Percentiles rank a stretch among this genome's conserved stretches.
Evolutionary conservation across 2,888 invertebrate genomes (phyloP).

Genomic region (Tenthredo distinguenda): DNA sequence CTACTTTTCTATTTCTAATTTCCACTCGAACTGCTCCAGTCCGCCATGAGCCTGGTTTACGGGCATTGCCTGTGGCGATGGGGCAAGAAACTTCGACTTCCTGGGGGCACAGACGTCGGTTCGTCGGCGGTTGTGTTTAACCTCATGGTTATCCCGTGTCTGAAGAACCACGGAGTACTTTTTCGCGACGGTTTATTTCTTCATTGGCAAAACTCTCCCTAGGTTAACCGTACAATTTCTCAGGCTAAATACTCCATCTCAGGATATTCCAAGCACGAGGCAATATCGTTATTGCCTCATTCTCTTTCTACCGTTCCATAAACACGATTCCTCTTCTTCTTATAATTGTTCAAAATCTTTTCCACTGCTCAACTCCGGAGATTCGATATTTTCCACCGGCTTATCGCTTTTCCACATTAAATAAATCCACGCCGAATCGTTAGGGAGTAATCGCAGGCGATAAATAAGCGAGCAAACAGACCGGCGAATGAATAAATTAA

Average conservation of each 20-base stretch:
- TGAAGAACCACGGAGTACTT: conserved; percentile 12
- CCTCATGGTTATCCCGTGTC: background rate
- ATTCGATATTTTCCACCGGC: background rate
- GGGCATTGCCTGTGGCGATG: background rate
- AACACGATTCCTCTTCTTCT: background rate
- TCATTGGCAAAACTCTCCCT: background rate
- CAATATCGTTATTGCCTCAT: conserved; percentile 25
- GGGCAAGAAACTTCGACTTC: conserved; percentile 36
- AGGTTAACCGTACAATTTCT: background rate
- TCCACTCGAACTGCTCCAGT: background rate
- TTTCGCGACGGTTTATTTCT: background rate
- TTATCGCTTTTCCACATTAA: background rate
- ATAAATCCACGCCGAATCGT: background rate
- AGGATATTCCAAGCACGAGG: conserved; percentile 8
- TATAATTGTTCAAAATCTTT: background rate
- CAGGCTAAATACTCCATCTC: conserved; percentile 19
- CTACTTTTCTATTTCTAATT: background rate
- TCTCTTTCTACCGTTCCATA: background rate
- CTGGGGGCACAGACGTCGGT: conserved; percentile 59
- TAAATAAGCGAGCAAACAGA: background rate
- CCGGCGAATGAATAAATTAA: background rate
- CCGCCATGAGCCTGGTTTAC: conserved; percentile 5
- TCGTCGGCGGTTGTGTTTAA: conserved; percentile 50
- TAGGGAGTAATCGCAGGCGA: background rate
- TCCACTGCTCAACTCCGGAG: background rate